Evolutionary conservation across 2,797 vertebrate species (phyloP), one percentile per base, ranked within the genome.

Genomic region (Rhinatrema bivittatum): DNA sequence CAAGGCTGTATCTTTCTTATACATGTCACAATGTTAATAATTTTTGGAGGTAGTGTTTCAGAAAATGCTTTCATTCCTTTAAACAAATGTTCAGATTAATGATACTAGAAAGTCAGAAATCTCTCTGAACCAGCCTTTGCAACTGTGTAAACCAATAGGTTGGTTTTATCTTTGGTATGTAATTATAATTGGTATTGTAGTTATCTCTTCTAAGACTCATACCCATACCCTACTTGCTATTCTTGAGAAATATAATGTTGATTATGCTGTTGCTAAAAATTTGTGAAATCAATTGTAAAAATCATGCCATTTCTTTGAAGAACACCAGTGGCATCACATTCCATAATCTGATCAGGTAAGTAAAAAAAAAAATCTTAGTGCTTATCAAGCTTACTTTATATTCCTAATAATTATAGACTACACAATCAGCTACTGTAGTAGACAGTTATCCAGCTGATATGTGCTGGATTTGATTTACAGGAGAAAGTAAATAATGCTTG

Each of bases 21-120:
- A n/a, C n/a, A n/a, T n/a, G n/a, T n/a, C n/a, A n/a, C n/a, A n/a
- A n/a, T n/a, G n/a, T n/a, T n/a, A n/a, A n/a, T n/a, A n/a, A n/a
- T n/a, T n/a, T n/a, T n/a, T n/a, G n/a, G n/a, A n/a, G n/a, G n/a
- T n/a, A n/a, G n/a, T n/a, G n/a, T n/a, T n/a, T n/a, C n/a, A n/a
- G n/a, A n/a, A n/a, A n/a, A n/a, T n/a, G n/a, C n/a, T n/a, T n/a
- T n/a, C n/a, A n/a, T n/a, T n/a, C n/a, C n/a, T n/a, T n/a, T n/a
- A n/a, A n/a, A n/a, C n/a, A n/a, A n/a, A n/a, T n/a, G n/a, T n/a
- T n/a, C n/a, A n/a, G n/a, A n/a, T n/a, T n/a, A n/a, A n/a, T n/a
- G n/a, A n/a, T n/a, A n/a, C n/a, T n/a, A n/a, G n/a, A n/a, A n/a
- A 9, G 35, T 29, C 19, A 29, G 18, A 22, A 34, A 36, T 20